Evolutionary conservation across 2,888 invertebrate species (phyloP), one percentile per base, ranked within the genome.

Genomic region (Tenthredo livida): DNA sequence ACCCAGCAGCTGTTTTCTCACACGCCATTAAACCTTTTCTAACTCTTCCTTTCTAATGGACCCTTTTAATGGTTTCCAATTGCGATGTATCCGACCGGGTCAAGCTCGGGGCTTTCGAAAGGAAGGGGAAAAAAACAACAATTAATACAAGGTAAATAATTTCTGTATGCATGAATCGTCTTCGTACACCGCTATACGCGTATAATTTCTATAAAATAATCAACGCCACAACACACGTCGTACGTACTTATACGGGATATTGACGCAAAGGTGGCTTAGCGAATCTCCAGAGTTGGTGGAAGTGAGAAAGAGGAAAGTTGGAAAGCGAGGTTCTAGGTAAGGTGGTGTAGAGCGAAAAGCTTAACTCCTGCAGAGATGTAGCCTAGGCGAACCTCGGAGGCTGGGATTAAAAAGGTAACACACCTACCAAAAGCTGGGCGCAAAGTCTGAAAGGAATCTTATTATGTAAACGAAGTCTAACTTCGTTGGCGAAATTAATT

Each of bases 11-110:
- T 84, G 84, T 78, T 67, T 84, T 84, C 84, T 84, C 84, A 43
- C 84, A 84, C 84, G 84, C 77, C 84, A 78, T 84, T 84, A 84
- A 84, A 84, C 78, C 77, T 65, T 77, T 77, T 75, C 84, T 65
- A 83, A 70, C 83, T 83, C 47, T 83, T 83, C 83, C 47, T 70
- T 83, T 70, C 83, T 70, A 70, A 83, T 70, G 83, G 83, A 83
- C 70, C 83, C 83, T 83, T 70, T 83, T 83, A 83, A 83, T 83
- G 83, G 83, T 67, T 83, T 83, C 83, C 83, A 70, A 83, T 83
- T 83, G 83, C 80, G 40, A 80, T 61, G 58, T 80, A 61, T 80
- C n/a, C 58, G 37, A 40, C 25, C 61, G n/a, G 10, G 43, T 25
- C 47, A n/a, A 5, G 17, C 47, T 50, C 6, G 5, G 50, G 50